Percentiles rank a stretch among this genome's conserved stretches.
Evolutionary conservation across 2,888 invertebrate genomes (phyloP).

Genomic region (Drosophila fulvimacula): DNA sequence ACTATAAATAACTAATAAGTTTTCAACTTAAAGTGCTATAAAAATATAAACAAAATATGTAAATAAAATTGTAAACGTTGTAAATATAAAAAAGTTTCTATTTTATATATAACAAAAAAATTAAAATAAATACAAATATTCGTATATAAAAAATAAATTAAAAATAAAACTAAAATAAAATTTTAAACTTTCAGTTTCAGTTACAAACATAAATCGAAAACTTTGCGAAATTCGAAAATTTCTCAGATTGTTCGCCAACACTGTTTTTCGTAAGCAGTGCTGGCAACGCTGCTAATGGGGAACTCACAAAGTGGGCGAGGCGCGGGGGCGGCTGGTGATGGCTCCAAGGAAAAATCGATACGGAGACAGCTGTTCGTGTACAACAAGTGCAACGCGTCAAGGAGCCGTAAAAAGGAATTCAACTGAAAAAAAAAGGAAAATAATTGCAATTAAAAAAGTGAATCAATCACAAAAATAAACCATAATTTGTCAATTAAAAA

Average conservation of each 20-base stretch:
- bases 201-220: background rate
- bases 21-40: background rate
- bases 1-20: no score
- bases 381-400: constrained; percentile 65
- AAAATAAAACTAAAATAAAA: background rate
- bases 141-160: background rate
- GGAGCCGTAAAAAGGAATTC: constrained; percentile 42
- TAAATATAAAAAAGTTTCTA: no score
- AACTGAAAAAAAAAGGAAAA: constrained; percentile 14
- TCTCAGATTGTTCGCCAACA: constrained; percentile 5
- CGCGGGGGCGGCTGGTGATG: background rate
- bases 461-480: background rate
- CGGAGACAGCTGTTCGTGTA: constrained; percentile 70
- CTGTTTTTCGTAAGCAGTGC: constrained; percentile 29
- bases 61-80: no score
- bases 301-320: background rate
- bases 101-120: no score
- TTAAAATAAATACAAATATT: background rate
- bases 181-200: background rate
- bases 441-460: background rate
- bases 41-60: no score
- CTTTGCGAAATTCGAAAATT: constrained; percentile 2
- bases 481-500: background rate
- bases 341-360: constrained; percentile 67
- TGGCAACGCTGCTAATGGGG: constrained; percentile 6